Conservation (phyloP, 2,888 invertebrate genomes). For the Ophion ventricosus region DNA sequence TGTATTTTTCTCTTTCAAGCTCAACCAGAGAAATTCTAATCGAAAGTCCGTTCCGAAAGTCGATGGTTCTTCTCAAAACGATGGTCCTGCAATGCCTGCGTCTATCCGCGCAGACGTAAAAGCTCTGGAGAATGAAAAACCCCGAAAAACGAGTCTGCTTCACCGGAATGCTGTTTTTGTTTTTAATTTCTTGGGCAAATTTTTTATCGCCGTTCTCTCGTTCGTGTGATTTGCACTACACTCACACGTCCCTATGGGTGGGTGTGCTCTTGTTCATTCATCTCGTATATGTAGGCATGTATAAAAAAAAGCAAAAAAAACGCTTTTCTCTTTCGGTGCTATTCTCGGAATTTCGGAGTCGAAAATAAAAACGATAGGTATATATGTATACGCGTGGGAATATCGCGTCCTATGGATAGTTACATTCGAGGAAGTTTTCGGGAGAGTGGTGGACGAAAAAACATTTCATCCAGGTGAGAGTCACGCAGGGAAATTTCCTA, state of each 20-base stretch:
- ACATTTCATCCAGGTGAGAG: conserved; percentile 47
- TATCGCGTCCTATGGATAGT: conserved; percentile 1
- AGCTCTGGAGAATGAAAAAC: neutral
- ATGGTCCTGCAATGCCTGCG: too few relatives aligned
- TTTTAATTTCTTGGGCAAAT: neutral
- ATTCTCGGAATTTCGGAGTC: neutral
- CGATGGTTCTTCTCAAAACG: too few relatives aligned
- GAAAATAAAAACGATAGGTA: neutral
- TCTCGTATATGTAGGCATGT: too few relatives aligned
- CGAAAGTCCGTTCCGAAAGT: too few relatives aligned
- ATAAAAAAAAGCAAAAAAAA: neutral
- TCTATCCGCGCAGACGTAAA: neutral
- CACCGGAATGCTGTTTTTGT: neutral
- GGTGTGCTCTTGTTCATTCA: neutral
- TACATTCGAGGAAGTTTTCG: conserved; percentile 17
- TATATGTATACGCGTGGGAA: neutral
- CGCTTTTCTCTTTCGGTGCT: neutral
- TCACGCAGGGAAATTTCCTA: conserved; percentile 50
- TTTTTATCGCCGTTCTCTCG: neutral
- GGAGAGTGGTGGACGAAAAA: conserved; percentile 6
- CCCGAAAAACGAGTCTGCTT: neutral
- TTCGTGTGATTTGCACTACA: neutral
- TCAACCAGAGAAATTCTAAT: too few relatives aligned
- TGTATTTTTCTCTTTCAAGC: too few relatives aligned
- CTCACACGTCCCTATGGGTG: neutral